A percentile compares a stretch with the other conserved stretches of the same genome.
Conservation (phyloP, 2,797 vertebrate genomes). For the Varecia variegata region DNA sequence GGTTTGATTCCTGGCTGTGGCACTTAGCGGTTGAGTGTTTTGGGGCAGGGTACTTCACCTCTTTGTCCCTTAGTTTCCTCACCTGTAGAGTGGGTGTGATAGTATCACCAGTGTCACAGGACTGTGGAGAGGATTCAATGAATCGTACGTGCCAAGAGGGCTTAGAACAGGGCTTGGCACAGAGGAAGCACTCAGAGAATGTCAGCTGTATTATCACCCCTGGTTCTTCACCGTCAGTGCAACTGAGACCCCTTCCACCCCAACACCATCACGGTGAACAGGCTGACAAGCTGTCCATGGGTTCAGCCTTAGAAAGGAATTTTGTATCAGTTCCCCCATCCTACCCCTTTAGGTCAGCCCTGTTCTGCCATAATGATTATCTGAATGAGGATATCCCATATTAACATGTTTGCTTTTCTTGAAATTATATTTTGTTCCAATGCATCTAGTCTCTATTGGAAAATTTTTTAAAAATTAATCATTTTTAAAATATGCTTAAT, state of each 20-base stretch:
- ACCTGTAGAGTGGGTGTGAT: accelerated
- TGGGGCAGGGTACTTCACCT: background rate
- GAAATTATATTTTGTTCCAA: background rate
- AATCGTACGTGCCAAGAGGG: background rate
- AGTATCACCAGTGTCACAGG: background rate
- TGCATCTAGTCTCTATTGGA: background rate
- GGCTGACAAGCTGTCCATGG: background rate
- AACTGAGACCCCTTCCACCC: background rate
- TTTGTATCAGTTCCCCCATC: background rate
- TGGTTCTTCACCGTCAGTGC: background rate
- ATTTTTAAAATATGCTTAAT: background rate
- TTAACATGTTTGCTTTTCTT: background rate
- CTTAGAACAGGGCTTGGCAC: background rate
- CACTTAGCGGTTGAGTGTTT: background rate
- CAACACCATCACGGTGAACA: background rate
- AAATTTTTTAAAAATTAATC: background rate
- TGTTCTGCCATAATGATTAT: background rate
- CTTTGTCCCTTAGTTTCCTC: background rate
- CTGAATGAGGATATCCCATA: background rate
- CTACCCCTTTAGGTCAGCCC: background rate
- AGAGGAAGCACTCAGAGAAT: background rate
- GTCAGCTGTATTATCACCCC: background rate
- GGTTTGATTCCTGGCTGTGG: background rate
- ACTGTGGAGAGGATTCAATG: background rate
- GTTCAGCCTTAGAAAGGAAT: background rate